phyloP scores from a whole-genome alignment of 2,113 vertebrate genomes.

The Embiotoca jacksoni region DNA sequence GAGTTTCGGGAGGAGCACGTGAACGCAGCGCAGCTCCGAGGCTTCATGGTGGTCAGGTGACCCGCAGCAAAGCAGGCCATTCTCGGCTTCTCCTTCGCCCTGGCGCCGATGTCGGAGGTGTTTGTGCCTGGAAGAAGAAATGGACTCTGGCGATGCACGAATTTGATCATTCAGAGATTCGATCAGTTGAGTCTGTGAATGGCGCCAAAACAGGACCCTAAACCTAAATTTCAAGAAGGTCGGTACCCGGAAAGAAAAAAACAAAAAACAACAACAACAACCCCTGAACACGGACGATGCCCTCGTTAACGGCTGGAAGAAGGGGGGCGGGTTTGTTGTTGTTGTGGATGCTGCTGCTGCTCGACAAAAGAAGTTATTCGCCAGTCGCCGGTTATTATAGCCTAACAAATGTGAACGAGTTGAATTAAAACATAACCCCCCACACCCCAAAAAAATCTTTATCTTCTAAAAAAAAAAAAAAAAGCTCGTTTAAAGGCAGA shows the following conservation, averaged over 20 bases:
- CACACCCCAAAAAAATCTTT: too few species aligned
- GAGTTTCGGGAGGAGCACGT: not conserved
- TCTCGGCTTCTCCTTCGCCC: constrained; percentile 48
- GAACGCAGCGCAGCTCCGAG: constrained; percentile 45
- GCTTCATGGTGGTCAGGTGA: constrained; percentile 64
- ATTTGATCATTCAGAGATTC: constrained; percentile 84
- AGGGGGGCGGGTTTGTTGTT: constrained; percentile 77
- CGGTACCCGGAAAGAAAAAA: constrained; percentile 1
- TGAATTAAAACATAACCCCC: not conserved
- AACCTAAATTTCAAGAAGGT: constrained; percentile 98
- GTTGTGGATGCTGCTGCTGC: constrained; percentile 29
- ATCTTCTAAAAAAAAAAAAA: not conserved
- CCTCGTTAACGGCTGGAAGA: not conserved
- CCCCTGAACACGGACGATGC: not conserved
- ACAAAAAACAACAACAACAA: too few species aligned
- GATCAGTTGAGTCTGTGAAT: constrained; percentile 91
- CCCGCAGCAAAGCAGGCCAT: constrained; percentile 48
- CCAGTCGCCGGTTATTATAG: not conserved
- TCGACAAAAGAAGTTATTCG: constrained; percentile 27
- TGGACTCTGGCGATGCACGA: constrained; percentile 85
- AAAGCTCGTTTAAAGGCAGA: not conserved
- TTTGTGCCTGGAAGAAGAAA: constrained; percentile 80
- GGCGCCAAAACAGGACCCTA: constrained; percentile 99
- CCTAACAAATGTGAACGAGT: not conserved
- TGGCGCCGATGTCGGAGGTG: constrained; percentile 73